Conservation (phyloP, 2,797 vertebrate genomes). For the Brachyrhaphis roseni region DNA sequence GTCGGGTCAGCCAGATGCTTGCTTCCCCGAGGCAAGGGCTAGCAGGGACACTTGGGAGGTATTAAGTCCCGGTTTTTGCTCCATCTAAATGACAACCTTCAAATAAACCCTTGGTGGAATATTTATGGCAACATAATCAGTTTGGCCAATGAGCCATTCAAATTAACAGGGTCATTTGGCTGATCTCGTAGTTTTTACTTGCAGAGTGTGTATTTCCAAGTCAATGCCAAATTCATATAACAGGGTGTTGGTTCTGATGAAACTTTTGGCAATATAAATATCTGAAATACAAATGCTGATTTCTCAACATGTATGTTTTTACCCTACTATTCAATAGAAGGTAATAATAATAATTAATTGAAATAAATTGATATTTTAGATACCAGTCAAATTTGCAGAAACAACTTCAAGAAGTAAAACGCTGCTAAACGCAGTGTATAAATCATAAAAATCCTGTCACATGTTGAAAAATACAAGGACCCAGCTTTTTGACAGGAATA, state of each 20-base stretch:
- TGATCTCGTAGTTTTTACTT: slow-evolving; percentile 35
- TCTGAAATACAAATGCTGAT: not conserved
- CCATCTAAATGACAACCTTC: slow-evolving; percentile 63
- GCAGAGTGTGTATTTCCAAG: slow-evolving; percentile 21
- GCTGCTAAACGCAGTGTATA: not conserved
- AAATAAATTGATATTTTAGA: not conserved
- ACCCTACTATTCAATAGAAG: not conserved
- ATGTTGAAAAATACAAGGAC: not conserved
- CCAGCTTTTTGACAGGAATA: not conserved
- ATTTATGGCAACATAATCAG: slow-evolving; percentile 60
- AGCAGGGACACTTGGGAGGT: slow-evolving; percentile 57
- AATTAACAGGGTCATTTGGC: slow-evolving; percentile 52
- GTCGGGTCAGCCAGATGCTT: slow-evolving; percentile 72
- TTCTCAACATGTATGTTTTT: not conserved
- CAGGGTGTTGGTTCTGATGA: slow-evolving; percentile 2
- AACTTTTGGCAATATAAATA: not conserved
- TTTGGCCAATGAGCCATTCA: slow-evolving; percentile 52
- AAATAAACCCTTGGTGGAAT: slow-evolving; percentile 51
- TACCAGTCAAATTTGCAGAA: not conserved
- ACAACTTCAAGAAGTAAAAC: not conserved
- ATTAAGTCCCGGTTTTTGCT: slow-evolving; percentile 50
- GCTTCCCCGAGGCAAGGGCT: slow-evolving; percentile 65
- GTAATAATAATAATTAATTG: not conserved
- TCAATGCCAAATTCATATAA: slow-evolving; percentile 20
- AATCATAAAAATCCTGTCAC: not conserved